Evolutionary conservation across 2,113 vertebrate genomes (phyloP), one percentile per base, ranked within the genome.

Genomic region (Sisor rabdophorus): DNA sequence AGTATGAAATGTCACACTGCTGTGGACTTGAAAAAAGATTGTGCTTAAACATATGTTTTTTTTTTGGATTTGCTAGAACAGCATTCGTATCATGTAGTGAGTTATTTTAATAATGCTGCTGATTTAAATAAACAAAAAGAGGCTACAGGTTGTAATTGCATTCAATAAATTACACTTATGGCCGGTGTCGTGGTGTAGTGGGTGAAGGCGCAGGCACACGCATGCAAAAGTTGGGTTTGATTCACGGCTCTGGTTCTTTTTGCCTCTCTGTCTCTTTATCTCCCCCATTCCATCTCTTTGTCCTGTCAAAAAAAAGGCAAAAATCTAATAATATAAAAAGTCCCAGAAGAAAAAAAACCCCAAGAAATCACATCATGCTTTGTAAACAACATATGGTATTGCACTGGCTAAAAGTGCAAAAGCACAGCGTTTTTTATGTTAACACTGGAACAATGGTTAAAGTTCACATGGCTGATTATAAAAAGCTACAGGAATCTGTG

Each of bases 1-100:
- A 36, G 36, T 36, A 60, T 30, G 36, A 70, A 70, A 16, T 52
- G 50, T 71, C 63, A 26, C 63, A 55, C 73, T 47, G 13, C 54
- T 67, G 79, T 56, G 55, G 55, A 61, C 58, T 68, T 60, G 7
- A 68, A 44, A 44, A 13, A 20, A 19, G 22, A 19, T 28, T 52
- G 12, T 50, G 16, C 7, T 28, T 11, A 19, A 28, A 68, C 19
- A 16, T 50, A 68, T 26, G 17, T 68, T 0, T 68, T 68, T 28
- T 50, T 5, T 44, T 6, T 44, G 40, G 5, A 44, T 4, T 44
- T 44, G 40, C 40, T 44, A 6, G 9, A 44, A 44, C 7, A 28
- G 16, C 15, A 19, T 68, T 44, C 1, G 40, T 50, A 11, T 0
- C 2, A 4, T 67, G 13, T 9, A 47, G n/a, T 67, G 40, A 11